phyloP scores from a whole-genome alignment of 2,888 invertebrate species.

The Xestobium rufovillosum region DNA sequence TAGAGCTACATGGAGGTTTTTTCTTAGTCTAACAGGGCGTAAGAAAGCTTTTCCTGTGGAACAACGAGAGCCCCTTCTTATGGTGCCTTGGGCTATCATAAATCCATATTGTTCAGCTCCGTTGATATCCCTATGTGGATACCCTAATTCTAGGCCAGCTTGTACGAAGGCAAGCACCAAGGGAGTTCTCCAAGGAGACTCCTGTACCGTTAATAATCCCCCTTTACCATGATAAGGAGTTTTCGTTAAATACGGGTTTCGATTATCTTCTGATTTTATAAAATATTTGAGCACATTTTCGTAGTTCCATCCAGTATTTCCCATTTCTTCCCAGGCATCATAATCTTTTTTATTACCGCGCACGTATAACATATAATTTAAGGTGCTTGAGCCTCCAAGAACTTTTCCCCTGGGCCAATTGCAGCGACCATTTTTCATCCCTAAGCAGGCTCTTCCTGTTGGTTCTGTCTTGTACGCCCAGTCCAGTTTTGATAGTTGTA shows the following conservation, averaged over 20 bases:
- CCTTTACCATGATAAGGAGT: slow-evolving; percentile 64
- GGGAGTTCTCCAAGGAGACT: slow-evolving; percentile 78
- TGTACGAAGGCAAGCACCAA: slow-evolving; percentile 76
- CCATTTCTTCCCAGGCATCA: slow-evolving; percentile 75
- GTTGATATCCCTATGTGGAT: slow-evolving; percentile 75
- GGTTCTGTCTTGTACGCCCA: slow-evolving; percentile 89
- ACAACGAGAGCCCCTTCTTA: slow-evolving; percentile 70
- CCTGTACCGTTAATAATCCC: slow-evolving; percentile 67
- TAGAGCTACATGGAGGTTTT: slow-evolving; percentile 74
- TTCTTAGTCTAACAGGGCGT: slow-evolving; percentile 65
- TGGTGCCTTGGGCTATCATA: slow-evolving; percentile 80
- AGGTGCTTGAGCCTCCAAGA: slow-evolving; percentile 77
- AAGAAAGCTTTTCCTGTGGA: slow-evolving; percentile 84
- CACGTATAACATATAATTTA: slow-evolving; percentile 89
- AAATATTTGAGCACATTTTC: slow-evolving; percentile 79
- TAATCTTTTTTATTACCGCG: slow-evolving; percentile 76
- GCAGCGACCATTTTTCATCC: slow-evolving; percentile 73
- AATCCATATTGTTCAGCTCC: slow-evolving; percentile 61
- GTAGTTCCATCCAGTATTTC: slow-evolving; percentile 83
- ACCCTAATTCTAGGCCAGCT: slow-evolving; percentile 75
- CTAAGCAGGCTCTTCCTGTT: slow-evolving; percentile 70
- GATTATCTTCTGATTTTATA: slow-evolving; percentile 81
- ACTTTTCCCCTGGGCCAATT: slow-evolving; percentile 88
- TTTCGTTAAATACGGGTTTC: slow-evolving; percentile 71
- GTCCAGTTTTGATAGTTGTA: slow-evolving; percentile 78